Evolutionary conservation across 2,888 invertebrate species (phyloP), one percentile per base, ranked within the genome.

Genomic region (Pogonocherus hispidulus): DNA sequence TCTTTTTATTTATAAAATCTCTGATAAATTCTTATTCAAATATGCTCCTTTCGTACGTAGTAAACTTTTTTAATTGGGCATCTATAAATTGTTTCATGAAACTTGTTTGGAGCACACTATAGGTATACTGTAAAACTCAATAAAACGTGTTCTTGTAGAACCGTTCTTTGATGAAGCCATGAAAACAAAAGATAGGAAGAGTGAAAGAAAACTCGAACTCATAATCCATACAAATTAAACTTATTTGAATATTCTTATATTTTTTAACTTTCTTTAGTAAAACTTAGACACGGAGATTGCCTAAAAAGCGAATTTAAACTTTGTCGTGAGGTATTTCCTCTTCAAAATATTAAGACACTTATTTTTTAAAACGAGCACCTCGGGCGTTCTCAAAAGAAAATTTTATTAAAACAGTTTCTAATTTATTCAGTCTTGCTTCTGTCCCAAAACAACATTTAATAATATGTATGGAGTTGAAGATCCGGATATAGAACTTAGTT

Each of bases 371-470:
- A 41, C 5, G 14, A 41, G 41, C 32, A 11, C 32, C 11, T 5
- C 8, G 9, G 32, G 11, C 11, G 32, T 5, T 32, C 8, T 32
- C 11, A 32, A 16, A 41, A 14, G 41, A 41, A 41, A 41, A n/a
- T 55, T 18, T 55, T 55, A 11, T 35, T 1, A 11, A 19, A 4
- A 35, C 9, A 47, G 46, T 59, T 59, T 59, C 59, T 59, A 59
- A 59, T 59, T 59, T 59, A 59, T 59, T 59, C 59, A 47, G 35
- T n/a, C 1, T 51, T 16, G 14, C 3, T 52, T 18, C 4, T 37
- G n/a, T 27, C 27, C 27, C 8, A 3, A 14, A 41, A 41, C n/a
- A 41, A 41, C 16, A 16, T 41, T 41, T 14, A 5, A 27, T 27
- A 22, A 20, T 19, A 20, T 1, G 18, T 49, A 9, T 22, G 49